Evolutionary conservation across 2,797 vertebrate genomes (phyloP).

Genomic region (Meriones psammophilus): DNA sequence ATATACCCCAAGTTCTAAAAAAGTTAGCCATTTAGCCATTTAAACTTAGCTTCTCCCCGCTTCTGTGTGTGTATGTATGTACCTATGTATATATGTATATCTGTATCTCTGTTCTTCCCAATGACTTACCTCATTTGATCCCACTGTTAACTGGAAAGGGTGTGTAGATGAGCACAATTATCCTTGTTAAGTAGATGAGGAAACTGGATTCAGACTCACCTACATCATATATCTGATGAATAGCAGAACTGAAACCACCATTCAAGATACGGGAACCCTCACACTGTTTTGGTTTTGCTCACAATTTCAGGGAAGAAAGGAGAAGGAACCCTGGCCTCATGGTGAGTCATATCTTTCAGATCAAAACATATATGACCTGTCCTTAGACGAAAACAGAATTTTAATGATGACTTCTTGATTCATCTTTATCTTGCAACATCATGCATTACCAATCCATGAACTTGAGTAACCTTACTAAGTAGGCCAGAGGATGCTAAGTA

Average conservation of each 20-base stretch:
- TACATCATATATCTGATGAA: background rate
- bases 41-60: background rate
- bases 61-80: background rate
- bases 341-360: slow-evolving; percentile 64
- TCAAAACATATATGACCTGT: slow-evolving; percentile 55
- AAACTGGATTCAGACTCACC: slow-evolving; percentile 52
- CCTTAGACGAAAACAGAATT: slow-evolving; percentile 66
- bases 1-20: background rate
- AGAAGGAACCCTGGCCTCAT: slow-evolving; percentile 24
- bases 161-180: background rate
- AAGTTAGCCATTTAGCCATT: slow-evolving; percentile 29
- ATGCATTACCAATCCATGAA: slow-evolving; percentile 49
- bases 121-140: slow-evolving; percentile 43
- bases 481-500: slow-evolving; percentile 34
- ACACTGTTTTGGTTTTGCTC: slow-evolving; percentile 1
- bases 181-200: background rate
- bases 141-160: background rate
- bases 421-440: slow-evolving; percentile 66
- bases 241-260: background rate
- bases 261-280: background rate
- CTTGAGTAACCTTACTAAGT: slow-evolving; percentile 67
- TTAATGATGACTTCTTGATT: slow-evolving; percentile 65
- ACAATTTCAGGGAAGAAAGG: slow-evolving; percentile 61
- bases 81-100: too few species aligned
- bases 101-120: background rate